Evolutionary conservation across 2,888 invertebrate species (phyloP), one percentile per base, ranked within the genome.

Genomic region (Stictocephala bisonia): DNA sequence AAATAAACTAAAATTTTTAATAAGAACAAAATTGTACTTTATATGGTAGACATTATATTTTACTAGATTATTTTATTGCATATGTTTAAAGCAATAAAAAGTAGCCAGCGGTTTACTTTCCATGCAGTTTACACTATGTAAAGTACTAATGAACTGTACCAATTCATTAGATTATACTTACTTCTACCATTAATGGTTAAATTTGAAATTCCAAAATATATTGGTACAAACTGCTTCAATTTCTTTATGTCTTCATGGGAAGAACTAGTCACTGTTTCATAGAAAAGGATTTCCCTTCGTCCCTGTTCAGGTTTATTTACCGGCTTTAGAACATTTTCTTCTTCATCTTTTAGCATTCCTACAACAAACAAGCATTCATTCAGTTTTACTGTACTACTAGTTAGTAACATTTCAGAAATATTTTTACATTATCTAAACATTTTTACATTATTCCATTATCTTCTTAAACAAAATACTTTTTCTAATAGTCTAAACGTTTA

Each of bases 311-410:
- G 88, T 81, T 93, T 92, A 26, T 90, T 87, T 58, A 93, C 86
- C 0, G 95, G 94, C 82, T 97, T 97, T 27, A 96, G 85, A 53
- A 96, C 88, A 15, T 87, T 88, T 0, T 92, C 93, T 79, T 91
- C 90, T 77, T 87, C 86, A 82, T 89, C 87, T 82, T 91, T 91
- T 20, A 95, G 85, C 82, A 93, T 87, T 53, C 93, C 93, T 93
- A 83, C 6, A 81, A 82, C 53, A 73, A 74, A 68, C n/a, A n/a
- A n/a, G n/a, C n/a, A n/a, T n/a, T n/a, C n/a, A n/a, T 48, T 60
- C 11, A 15, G 9, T 13, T 40, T 22, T 41, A 22, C 24, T 20
- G 20, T 15, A n/a, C n/a, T n/a, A n/a, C n/a, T n/a, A n/a, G n/a
- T n/a, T n/a, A n/a, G n/a, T n/a, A n/a, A 56, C 18, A 51, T 56